Percentiles rank a stretch among this genome's conserved stretches.
These are phyloP conservation scores for Cetoscarus ocellatus DNA, from an alignment of 2,797 vertebrate species.

Conservation along the genomic window DNA sequence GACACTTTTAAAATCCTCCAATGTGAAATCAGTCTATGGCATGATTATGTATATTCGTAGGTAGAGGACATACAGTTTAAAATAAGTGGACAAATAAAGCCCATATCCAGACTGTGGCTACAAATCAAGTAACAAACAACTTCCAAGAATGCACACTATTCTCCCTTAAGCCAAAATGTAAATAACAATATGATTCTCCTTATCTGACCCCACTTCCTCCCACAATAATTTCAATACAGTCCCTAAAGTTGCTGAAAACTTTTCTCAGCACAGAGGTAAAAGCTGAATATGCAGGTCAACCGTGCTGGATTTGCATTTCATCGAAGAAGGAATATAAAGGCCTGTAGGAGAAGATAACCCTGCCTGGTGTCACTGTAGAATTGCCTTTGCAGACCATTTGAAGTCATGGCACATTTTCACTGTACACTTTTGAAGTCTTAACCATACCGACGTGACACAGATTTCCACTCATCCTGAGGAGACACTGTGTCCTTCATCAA, in stretches of 20 bases:
- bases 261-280: background rate
- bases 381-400: constrained; percentile 4
- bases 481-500: constrained; percentile 70
- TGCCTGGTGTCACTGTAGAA: constrained; percentile 11
- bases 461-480: constrained; percentile 52
- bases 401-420: constrained; percentile 35
- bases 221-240: background rate
- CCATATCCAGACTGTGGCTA: no score
- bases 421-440: constrained; percentile 36
- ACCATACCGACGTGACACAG: constrained; percentile 37
- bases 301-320: constrained; percentile 25
- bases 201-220: background rate
- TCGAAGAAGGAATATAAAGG: constrained; percentile 3
- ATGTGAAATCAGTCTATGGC: no score
- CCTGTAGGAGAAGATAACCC: constrained; percentile 6
- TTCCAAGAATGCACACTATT: background rate
- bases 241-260: constrained; percentile 14
- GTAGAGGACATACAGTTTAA: no score
- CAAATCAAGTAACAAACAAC: background rate
- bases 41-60: no score
- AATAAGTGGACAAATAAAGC: no score
- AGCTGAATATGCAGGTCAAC: background rate
- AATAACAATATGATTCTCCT: background rate
- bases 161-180: background rate
- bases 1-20: no score